A percentile compares a stretch with the other conserved stretches of the same genome.
Conservation (phyloP, 2,113 vertebrate species). For the Ameiurus melas region DNA sequence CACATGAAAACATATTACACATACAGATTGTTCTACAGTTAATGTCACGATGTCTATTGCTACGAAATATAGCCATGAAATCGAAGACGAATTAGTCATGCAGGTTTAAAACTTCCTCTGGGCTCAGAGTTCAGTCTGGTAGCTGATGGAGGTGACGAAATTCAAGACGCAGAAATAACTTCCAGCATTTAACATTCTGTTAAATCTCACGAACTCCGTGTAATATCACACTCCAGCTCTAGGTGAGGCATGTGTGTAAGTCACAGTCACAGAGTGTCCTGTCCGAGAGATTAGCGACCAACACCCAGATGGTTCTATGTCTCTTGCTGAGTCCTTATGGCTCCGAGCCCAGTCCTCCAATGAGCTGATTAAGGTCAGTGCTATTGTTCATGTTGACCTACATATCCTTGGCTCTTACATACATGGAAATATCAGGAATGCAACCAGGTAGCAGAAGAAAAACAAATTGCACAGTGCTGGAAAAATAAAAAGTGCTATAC, state of each 20-base stretch:
- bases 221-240: neutral
- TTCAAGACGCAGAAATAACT: neutral
- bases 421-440: constrained; percentile 6
- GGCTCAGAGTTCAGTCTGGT: neutral
- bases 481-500: neutral
- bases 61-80: constrained; percentile 49
- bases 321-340: constrained; percentile 32
- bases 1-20: constrained; percentile 27
- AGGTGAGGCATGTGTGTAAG: constrained; percentile 1
- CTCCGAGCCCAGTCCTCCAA: constrained; percentile 3
- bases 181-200: neutral
- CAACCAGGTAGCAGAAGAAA: constrained; percentile 7
- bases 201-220: neutral
- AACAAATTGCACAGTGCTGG: constrained; percentile 1
- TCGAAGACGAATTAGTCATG: constrained; percentile 28
- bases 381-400: constrained; percentile 26
- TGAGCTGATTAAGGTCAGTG: constrained; percentile 34
- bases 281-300: neutral
- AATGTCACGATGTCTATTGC: constrained; percentile 60
- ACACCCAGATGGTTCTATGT: constrained; percentile 32
- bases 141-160: neutral
- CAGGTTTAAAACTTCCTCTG: constrained; percentile 27
- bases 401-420: constrained; percentile 9
- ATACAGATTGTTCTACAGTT: constrained; percentile 44
- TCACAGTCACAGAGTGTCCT: constrained; percentile 27